Evolutionary conservation across 2,888 invertebrate species (phyloP).

Genomic region (Tetropium fuscum): DNA sequence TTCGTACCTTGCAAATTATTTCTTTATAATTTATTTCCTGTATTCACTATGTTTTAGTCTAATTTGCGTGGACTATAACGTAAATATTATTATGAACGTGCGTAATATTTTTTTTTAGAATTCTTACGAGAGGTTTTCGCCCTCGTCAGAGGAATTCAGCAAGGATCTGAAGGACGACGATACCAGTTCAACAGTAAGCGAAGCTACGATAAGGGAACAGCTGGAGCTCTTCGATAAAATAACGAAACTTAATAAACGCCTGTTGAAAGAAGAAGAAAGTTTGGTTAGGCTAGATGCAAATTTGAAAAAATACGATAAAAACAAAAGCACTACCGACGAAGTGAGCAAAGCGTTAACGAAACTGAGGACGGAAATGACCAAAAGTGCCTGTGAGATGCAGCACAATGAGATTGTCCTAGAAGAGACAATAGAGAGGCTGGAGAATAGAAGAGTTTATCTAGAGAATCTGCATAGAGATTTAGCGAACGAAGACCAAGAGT

Average conservation of each 20-base stretch:
- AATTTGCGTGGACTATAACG: too few relatives aligned
- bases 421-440: slow-evolving; percentile 61
- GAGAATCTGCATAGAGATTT: slow-evolving; percentile 62
- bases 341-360: slow-evolving; percentile 56
- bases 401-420: slow-evolving; percentile 64
- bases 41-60: too few relatives aligned
- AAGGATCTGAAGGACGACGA: slow-evolving; percentile 62
- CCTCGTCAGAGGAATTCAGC: slow-evolving; percentile 62
- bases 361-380: slow-evolving; percentile 62
- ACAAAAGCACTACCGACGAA: slow-evolving; percentile 54
- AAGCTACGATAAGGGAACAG: slow-evolving; percentile 72
- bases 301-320: slow-evolving; percentile 66
- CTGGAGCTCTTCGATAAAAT: slow-evolving; percentile 81
- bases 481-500: slow-evolving; percentile 61
- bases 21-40: too few relatives aligned
- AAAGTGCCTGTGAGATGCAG: slow-evolving; percentile 65
- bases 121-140: slow-evolving; percentile 61
- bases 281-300: slow-evolving; percentile 74
- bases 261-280: slow-evolving; percentile 80
- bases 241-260: slow-evolving; percentile 77
- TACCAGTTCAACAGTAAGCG: slow-evolving; percentile 66
- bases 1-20: too few relatives aligned
- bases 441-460: slow-evolving; percentile 55
- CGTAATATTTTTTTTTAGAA: slow-evolving; percentile 41
- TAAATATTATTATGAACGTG: too few relatives aligned